Percentiles rank a stretch among this genome's conserved stretches.
Evolutionary conservation across 2,113 vertebrate species (phyloP).

Genomic region (Tapirus terrestris): DNA sequence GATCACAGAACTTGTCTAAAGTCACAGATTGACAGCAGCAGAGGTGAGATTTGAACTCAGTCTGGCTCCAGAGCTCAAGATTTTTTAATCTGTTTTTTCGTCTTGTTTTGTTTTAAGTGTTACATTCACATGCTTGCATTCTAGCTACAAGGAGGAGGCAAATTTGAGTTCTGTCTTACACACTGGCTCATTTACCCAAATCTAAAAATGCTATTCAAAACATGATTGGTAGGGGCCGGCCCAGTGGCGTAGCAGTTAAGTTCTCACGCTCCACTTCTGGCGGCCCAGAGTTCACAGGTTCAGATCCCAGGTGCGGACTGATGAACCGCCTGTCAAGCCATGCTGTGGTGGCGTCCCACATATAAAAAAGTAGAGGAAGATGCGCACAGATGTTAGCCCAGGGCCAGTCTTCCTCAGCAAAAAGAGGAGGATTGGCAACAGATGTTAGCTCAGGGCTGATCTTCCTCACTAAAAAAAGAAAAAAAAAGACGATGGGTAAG

Average conservation of each 20-base stretch:
- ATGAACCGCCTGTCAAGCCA: too few species aligned
- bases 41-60: neutral
- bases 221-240: neutral
- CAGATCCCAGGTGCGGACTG: too few species aligned
- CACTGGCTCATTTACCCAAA: neutral
- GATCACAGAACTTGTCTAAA: neutral
- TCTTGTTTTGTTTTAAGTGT: neutral
- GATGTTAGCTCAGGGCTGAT: too few species aligned
- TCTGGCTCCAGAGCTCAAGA: neutral
- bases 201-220: neutral
- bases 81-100: neutral
- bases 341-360: too few species aligned
- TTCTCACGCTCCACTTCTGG: too few species aligned
- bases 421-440: too few species aligned
- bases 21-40: neutral
- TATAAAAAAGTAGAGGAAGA: too few species aligned
- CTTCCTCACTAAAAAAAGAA: too few species aligned
- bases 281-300: too few species aligned
- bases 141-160: neutral
- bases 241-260: too few species aligned
- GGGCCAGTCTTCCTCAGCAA: too few species aligned
- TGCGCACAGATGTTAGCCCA: too few species aligned
- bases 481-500: neutral
- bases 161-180: neutral
- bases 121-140: neutral